Conservation (phyloP, 2,888 invertebrate genomes). For the Chironomus riparius region DNA sequence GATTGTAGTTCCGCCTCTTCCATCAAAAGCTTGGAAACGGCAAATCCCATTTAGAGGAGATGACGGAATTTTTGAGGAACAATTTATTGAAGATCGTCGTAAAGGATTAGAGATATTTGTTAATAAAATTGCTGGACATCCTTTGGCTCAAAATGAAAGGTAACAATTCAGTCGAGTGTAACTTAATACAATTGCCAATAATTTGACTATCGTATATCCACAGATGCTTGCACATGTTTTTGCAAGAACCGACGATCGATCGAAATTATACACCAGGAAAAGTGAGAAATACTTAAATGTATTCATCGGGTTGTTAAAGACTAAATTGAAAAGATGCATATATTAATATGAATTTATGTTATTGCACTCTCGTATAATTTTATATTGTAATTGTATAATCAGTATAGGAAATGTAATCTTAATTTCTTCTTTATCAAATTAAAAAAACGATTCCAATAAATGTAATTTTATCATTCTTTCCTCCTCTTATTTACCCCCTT, state of each 20-base stretch:
- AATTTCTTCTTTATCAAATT: background rate
- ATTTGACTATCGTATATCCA: too few species aligned
- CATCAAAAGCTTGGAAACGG: conserved; percentile 96
- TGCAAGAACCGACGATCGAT: conserved; percentile 95
- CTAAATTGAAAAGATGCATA: background rate
- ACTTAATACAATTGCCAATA: too few species aligned
- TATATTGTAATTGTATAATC: background rate
- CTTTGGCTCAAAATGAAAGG: conserved; percentile 95
- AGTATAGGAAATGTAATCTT: background rate
- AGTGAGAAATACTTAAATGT: conserved; percentile 52
- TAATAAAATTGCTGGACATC: conserved; percentile 99
- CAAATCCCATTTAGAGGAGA: conserved; percentile 94
- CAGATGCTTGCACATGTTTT: conserved; percentile 93
- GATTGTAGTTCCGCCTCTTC: conserved; percentile 97
- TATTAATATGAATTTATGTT: background rate
- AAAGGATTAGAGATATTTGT: conserved; percentile 97
- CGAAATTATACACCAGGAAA: conserved; percentile 99
- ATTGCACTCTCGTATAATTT: conserved; percentile 5
- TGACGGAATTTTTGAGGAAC: conserved; percentile 99
- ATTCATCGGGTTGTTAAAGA: background rate
- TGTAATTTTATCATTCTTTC: background rate
- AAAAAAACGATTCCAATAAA: conserved; percentile 1
- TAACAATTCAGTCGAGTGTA: too few species aligned
- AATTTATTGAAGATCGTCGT: conserved; percentile 97
- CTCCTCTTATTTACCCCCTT: too few species aligned